phyloP scores from a whole-genome alignment of 2,797 vertebrate species.

The Carapus acus region DNA sequence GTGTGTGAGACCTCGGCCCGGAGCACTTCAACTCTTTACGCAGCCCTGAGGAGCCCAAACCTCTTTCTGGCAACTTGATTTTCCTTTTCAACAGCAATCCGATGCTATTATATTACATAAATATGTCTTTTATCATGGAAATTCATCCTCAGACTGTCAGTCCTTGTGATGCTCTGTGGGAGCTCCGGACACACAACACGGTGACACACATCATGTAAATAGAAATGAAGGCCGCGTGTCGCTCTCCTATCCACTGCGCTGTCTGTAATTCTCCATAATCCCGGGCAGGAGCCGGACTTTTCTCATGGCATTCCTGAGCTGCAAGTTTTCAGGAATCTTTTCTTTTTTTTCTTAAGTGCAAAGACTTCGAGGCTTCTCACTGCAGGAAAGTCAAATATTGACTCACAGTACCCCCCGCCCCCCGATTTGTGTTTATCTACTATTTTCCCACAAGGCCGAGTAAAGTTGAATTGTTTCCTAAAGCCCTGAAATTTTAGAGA shows the following conservation, averaged over 20 bases:
- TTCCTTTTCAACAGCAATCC: neutral
- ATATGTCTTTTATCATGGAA: conserved; percentile 4
- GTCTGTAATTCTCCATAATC: conserved; percentile 26
- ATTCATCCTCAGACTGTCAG: neutral
- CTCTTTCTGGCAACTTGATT: neutral
- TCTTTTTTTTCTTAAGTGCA: conserved; percentile 15
- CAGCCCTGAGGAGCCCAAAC: conserved; percentile 1
- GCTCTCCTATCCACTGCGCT: too few relatives aligned
- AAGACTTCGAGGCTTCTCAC: conserved; percentile 19
- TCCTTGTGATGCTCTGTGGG: neutral
- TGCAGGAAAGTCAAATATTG: conserved; percentile 19
- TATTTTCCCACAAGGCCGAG: neutral
- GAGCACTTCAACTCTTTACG: conserved; percentile 12
- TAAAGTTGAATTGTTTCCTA: neutral
- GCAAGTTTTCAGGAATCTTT: conserved; percentile 15
- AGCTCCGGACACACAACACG: too few relatives aligned
- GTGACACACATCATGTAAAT: too few relatives aligned
- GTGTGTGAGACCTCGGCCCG: conserved; percentile 14
- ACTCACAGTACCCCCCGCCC: neutral
- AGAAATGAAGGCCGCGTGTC: too few relatives aligned
- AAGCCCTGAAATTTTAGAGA: neutral
- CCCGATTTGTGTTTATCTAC: neutral
- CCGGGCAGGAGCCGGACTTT: conserved; percentile 13
- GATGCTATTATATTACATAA: conserved; percentile 11
- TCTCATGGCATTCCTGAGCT: conserved; percentile 32